Evolutionary conservation across 2,888 invertebrate species (phyloP).

Genomic region (Latrodectus elegans): DNA sequence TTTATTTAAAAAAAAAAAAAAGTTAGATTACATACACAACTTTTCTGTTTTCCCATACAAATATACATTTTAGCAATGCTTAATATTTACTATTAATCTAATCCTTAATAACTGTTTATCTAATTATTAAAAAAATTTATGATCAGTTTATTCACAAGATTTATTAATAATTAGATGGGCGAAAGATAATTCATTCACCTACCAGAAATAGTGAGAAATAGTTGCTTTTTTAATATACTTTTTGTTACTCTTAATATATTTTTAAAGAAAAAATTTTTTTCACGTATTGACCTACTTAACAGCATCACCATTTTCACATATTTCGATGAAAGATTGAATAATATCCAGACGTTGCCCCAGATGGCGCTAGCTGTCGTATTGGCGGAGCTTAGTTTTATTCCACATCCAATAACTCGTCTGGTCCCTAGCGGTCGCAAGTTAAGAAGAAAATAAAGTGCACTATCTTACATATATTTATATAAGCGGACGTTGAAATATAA

Average conservation of each 20-base stretch:
- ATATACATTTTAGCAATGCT: too few relatives aligned
- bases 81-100: too few relatives aligned
- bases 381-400: conserved; percentile 13
- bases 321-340: conserved; percentile 3
- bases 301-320: neutral
- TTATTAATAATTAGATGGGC: too few relatives aligned
- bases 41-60: too few relatives aligned
- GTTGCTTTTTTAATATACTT: too few relatives aligned
- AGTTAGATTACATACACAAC: too few relatives aligned
- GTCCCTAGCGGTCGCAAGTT: conserved; percentile 31
- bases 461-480: conserved; percentile 17
- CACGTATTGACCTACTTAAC: conserved; percentile 28
- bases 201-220: too few relatives aligned
- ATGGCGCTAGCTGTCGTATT: conserved; percentile 65
- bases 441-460: conserved; percentile 35
- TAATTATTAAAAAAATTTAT: too few relatives aligned
- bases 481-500: conserved; percentile 41
- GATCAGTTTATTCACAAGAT: too few relatives aligned
- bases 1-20: too few relatives aligned
- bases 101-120: too few relatives aligned
- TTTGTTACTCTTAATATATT: neutral
- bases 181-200: too few relatives aligned
- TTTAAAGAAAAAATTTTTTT: neutral
- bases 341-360: conserved; percentile 44
- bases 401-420: conserved; percentile 52